Conservation (phyloP, 30 jellyfish, hydroid and myxozoan species). For the Aurelia aurita region DNA sequence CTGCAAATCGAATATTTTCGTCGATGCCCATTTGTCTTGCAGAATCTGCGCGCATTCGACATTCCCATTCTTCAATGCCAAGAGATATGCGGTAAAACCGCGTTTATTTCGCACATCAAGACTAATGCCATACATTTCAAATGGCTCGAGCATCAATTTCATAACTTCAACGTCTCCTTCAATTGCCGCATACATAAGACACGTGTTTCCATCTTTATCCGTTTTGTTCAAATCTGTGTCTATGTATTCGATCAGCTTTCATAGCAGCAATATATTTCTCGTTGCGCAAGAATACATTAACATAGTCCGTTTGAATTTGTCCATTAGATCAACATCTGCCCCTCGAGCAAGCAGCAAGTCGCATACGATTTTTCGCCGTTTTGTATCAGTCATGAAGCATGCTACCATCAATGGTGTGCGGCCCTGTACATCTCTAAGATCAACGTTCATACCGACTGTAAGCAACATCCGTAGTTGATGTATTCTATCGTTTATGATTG, state of each 20-base stretch:
- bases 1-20: conserved; percentile 23
- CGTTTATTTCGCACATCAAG: conserved; percentile 52
- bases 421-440: conserved; percentile 32
- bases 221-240: conserved; percentile 47
- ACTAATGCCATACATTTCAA: conserved; percentile 28
- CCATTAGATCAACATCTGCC: conserved; percentile 40
- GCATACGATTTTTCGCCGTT: conserved; percentile 48
- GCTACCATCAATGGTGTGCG: conserved; percentile 72
- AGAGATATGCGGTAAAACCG: conserved; percentile 62
- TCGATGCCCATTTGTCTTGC: conserved; percentile 54
- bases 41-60: conserved; percentile 54
- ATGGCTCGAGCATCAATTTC: conserved; percentile 17
- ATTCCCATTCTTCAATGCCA: conserved; percentile 59
- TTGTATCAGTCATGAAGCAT: conserved; percentile 50
- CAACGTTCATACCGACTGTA: conserved; percentile 58
- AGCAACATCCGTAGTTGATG: conserved; percentile 43
- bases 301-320: conserved; percentile 33
- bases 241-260: conserved; percentile 11
- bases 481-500: conserved; percentile 37
- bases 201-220: conserved; percentile 61
- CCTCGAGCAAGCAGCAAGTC: conserved; percentile 45
- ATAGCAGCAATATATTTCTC: conserved; percentile 35
- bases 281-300: conserved; percentile 76
- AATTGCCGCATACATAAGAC: conserved; percentile 71
- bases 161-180: conserved; percentile 46